Conservation (phyloP, 2,113 vertebrate species). For the Todiramphus chloris region DNA sequence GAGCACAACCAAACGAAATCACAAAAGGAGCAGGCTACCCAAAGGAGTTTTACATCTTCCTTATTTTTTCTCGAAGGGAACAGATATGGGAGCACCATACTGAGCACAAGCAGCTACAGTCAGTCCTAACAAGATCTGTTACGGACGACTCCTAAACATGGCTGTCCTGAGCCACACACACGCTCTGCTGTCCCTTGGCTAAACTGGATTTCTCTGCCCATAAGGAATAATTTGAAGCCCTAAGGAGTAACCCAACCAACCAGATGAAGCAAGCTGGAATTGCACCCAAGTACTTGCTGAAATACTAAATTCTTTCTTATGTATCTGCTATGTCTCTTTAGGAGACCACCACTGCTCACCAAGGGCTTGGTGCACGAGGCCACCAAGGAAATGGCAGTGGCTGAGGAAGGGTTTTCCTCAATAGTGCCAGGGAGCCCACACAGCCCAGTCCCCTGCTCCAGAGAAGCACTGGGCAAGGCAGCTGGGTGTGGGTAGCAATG, state of each 20-base stretch:
- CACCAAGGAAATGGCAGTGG: background rate
- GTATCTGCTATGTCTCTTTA: background rate
- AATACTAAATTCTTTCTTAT: conserved; percentile 9
- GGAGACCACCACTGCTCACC: background rate
- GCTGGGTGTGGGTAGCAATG: background rate
- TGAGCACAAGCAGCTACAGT: background rate
- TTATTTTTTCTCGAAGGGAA: background rate
- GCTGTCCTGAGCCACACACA: background rate
- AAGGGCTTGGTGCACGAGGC: background rate
- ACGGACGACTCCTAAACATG: background rate
- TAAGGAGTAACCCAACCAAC: background rate
- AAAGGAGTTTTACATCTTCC: background rate
- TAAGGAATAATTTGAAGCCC: background rate
- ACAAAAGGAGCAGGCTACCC: background rate
- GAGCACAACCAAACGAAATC: background rate
- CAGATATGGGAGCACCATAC: background rate
- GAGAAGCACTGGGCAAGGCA: accelerated
- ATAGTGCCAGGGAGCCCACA: background rate
- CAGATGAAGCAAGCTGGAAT: background rate
- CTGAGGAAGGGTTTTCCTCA: background rate
- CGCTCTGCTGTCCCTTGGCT: background rate
- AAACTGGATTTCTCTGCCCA: background rate
- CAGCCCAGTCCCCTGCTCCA: background rate
- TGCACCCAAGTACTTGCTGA: conserved; percentile 3
- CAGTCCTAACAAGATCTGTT: background rate